Base-by-base conservation (phyloP, 2,797 vertebrate species). In the Anabas testudineus region DNA sequence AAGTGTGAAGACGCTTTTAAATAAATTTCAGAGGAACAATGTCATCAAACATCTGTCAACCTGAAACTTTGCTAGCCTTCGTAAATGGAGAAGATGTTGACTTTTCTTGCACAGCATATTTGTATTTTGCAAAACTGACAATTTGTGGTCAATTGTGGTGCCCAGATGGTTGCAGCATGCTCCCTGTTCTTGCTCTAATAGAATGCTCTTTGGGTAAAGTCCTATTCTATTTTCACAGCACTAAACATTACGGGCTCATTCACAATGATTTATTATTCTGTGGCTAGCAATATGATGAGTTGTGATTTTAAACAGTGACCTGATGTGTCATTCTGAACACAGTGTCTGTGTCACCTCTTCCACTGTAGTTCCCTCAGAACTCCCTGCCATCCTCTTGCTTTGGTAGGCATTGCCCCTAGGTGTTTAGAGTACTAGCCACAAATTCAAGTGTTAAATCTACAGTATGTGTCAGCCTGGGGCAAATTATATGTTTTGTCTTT, bases 171-270 rank as follows among this genome's bases (percentile, higher is more conserved):
- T 28, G 26, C 5, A 28, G 26, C 3, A 26, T 28, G 26, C 26
- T 28, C 5, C 26, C 26, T 4, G 26, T 28, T 28, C 26, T 28
- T 28, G 26, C 34, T 76, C 54, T 86, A 83, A 89, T 89, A 82
- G 79, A 30, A 87, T 60, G 81, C 57, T 52, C 4, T 81, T 76
- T 48, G 16, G 71, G 81, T 51, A 74, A 49, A 63, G 72, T 81
- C 72, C 26, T 2, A 57, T 82, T 89, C 82, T 87, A 80, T 91
- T 93, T 91, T 85, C 62, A 90, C 87, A 87, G 83, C 70, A 43
- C 64, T 79, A 68, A 79, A 84, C 87, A 88, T 90, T 78, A 78
- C 69, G 78, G 75, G 48, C 82, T 70, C 54, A 18, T 81, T 85
- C 84, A 83, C 84, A 74, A 77, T 81, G 52, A 85, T 85, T 56